phyloP scores from a whole-genome alignment of 2,797 vertebrate species.

The Podarcis siculus region DNA sequence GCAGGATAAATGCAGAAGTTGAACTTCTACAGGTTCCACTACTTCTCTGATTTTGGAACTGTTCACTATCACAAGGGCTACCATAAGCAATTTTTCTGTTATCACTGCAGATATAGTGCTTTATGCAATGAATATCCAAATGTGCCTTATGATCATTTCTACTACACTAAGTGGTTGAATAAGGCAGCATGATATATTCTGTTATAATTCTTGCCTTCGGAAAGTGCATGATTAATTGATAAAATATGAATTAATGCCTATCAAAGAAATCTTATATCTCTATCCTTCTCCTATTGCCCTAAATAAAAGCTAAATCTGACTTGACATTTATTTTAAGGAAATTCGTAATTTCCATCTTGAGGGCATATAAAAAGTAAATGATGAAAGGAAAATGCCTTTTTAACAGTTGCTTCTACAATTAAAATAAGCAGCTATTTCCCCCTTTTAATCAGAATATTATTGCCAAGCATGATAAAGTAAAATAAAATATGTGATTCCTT shows the following conservation, averaged over 20 bases:
- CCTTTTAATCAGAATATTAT: not conserved
- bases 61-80: not conserved
- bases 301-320: conserved; percentile 12
- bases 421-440: not conserved
- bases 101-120: conserved; percentile 36
- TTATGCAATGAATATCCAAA: conserved; percentile 12
- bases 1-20: not conserved
- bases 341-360: not conserved
- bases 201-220: conserved; percentile 1
- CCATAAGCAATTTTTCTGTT: conserved; percentile 41
- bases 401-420: not conserved
- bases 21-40: not conserved
- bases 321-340: conserved; percentile 7
- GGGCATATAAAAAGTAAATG: conserved; percentile 8
- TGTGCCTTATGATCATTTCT: conserved; percentile 28
- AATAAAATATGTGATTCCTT: not conserved
- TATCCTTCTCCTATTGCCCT: not conserved
- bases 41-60: not conserved
- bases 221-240: conserved; percentile 38
- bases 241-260: conserved; percentile 28
- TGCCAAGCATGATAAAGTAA: not conserved
- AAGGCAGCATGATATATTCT: conserved; percentile 12
- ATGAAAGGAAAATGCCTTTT: conserved; percentile 1
- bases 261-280: not conserved
- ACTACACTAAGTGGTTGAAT: conserved; percentile 32